Percentiles rank a stretch among this genome's conserved stretches.
Evolutionary conservation across 2,113 vertebrate species (phyloP).

Genomic region (Polyodon spathula): DNA sequence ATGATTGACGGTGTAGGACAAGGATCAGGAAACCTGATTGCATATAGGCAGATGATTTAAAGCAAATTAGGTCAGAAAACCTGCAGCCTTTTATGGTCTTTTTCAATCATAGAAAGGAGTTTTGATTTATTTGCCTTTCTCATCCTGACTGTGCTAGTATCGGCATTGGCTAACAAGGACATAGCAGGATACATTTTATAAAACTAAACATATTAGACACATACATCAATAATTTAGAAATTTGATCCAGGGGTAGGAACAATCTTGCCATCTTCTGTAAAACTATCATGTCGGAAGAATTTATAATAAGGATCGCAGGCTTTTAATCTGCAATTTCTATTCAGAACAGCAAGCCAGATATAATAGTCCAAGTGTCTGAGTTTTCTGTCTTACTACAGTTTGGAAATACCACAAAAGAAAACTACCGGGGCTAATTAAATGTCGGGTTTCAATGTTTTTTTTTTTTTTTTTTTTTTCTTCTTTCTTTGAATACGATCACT

Average conservation of each 20-base stretch:
- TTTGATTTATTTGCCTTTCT: slow-evolving; percentile 17
- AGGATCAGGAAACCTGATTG: slow-evolving; percentile 21
- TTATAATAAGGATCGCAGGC: neutral
- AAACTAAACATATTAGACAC: slow-evolving; percentile 27
- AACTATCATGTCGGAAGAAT: slow-evolving; percentile 13
- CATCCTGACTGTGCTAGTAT: slow-evolving; percentile 11
- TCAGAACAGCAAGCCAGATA: neutral
- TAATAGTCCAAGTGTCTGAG: neutral
- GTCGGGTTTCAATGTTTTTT: slow-evolving; percentile 9
- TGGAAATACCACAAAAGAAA: slow-evolving; percentile 19
- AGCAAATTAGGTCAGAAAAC: slow-evolving; percentile 21
- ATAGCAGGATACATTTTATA: slow-evolving; percentile 13
- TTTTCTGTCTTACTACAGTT: slow-evolving; percentile 22
- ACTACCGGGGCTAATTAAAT: slow-evolving; percentile 27
- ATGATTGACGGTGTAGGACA: slow-evolving; percentile 23
- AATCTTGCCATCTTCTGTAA: slow-evolving; percentile 13
- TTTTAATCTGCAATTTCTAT: slow-evolving; percentile 9
- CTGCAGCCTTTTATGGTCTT: neutral
- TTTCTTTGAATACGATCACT: slow-evolving; percentile 17
- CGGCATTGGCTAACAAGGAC: slow-evolving; percentile 21
- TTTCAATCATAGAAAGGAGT: neutral
- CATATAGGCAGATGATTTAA: slow-evolving; percentile 33
- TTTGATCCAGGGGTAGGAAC: slow-evolving; percentile 9
- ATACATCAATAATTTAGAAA: slow-evolving; percentile 23
- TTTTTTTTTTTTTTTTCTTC: neutral